Evolutionary conservation across 1,140 invertebrate genomes (phyloP).

Genomic region (Apis cerana): DNA sequence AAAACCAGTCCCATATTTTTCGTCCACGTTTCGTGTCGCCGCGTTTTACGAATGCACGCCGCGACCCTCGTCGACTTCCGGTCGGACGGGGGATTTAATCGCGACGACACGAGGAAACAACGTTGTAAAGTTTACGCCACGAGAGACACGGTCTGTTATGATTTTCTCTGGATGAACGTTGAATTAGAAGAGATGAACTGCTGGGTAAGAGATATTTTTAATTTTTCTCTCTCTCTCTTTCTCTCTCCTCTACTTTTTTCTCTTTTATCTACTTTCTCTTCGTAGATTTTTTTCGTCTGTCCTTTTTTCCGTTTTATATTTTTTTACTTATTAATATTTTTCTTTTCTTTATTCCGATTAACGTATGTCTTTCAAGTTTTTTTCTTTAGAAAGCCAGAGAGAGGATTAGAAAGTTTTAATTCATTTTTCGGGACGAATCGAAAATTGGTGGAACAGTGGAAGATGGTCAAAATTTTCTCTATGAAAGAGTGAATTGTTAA

Average conservation of each 20-base stretch:
- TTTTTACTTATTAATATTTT: not conserved
- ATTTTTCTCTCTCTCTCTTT: not conserved
- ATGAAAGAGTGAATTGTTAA: not conserved
- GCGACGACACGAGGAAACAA: not conserved
- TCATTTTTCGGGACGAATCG: slow-evolving; percentile 34
- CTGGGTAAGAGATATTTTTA: no score
- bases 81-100: slow-evolving; percentile 10
- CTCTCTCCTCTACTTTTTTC: no score
- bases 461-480: slow-evolving; percentile 4
- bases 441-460: slow-evolving; percentile 35
- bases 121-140: slow-evolving; percentile 30
- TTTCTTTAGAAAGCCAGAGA: not conserved
- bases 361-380: not conserved
- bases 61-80: not conserved
- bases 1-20: slow-evolving; percentile 47
- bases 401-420: slow-evolving; percentile 20
- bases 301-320: not conserved
- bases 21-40: slow-evolving; percentile 6
- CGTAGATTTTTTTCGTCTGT: not conserved
- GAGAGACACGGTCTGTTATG: not conserved
- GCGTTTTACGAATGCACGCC: slow-evolving; percentile 23
- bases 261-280: not conserved
- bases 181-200: no score
- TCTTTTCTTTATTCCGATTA: not conserved
- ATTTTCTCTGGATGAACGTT: not conserved